phyloP scores from a whole-genome alignment of 2,888 invertebrate genomes.

The Caenorhabditis wallacei region DNA sequence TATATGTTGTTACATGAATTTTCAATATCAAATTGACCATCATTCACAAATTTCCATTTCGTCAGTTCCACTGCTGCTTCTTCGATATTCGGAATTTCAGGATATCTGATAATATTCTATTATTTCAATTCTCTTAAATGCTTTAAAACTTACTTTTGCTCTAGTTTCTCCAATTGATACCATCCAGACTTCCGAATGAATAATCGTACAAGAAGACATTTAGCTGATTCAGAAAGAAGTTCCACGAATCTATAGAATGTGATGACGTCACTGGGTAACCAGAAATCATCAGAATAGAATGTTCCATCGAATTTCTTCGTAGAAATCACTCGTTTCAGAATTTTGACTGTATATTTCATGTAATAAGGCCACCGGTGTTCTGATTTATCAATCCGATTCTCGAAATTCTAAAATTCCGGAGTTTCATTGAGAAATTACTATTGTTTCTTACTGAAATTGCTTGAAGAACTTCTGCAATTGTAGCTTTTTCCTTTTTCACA shows the following conservation, averaged over 20 bases:
- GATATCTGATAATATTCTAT: conserved; percentile 37
- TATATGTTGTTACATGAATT: too few species aligned
- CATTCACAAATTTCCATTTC: conserved; percentile 47
- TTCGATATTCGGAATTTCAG: conserved; percentile 31
- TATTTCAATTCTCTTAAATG: neutral
- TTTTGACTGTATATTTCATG: conserved; percentile 39
- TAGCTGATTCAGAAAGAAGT: conserved; percentile 35
- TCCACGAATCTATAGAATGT: conserved; percentile 53
- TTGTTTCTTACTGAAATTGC: conserved; percentile 25
- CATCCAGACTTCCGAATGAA: conserved; percentile 49
- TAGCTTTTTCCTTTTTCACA: conserved; percentile 51
- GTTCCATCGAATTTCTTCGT: conserved; percentile 42
- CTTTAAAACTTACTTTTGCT: conserved; percentile 36
- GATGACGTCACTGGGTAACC: conserved; percentile 40
- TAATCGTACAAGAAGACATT: conserved; percentile 46
- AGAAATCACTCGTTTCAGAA: conserved; percentile 49
- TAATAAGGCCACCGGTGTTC: conserved; percentile 34
- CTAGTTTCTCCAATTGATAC: conserved; percentile 54
- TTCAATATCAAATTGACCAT: conserved; percentile 25
- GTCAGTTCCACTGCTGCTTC: conserved; percentile 38
- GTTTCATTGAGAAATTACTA: neutral
- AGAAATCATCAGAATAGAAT: conserved; percentile 53
- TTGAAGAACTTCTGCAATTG: conserved; percentile 36
- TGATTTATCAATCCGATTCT: neutral
- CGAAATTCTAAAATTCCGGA: conserved; percentile 49